Conservation (phyloP, 2,113 vertebrate genomes). For the Odontophorus gujanensis region DNA sequence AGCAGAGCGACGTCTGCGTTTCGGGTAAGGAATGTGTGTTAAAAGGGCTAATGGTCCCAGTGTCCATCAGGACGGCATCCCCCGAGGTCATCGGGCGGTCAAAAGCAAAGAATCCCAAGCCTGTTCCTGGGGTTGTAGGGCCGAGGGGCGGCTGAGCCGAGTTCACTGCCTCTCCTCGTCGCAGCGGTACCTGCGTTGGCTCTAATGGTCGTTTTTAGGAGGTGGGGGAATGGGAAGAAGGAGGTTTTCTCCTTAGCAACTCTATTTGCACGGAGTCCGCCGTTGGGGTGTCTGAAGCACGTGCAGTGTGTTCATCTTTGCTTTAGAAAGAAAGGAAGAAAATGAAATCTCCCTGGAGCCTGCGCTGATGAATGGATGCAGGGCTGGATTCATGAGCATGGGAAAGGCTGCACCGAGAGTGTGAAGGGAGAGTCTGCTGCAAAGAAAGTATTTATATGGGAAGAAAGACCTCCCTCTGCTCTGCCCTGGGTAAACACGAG, state of each 20-base stretch:
- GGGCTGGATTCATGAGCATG: background rate
- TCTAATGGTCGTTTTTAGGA: background rate
- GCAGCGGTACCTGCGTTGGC: constrained; percentile 36
- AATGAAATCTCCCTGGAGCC: background rate
- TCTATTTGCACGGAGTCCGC: constrained; percentile 28
- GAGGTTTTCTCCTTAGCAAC: constrained; percentile 76
- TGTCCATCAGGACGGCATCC: constrained; percentile 79
- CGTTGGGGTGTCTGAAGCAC: constrained; percentile 10
- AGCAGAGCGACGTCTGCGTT: constrained; percentile 68
- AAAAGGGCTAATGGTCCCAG: constrained; percentile 78
- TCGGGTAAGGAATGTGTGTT: constrained; percentile 79
- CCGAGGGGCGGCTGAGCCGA: constrained; percentile 32
- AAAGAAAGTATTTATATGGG: background rate
- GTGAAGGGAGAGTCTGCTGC: background rate
- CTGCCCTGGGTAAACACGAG: background rate
- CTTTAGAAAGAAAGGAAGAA: background rate
- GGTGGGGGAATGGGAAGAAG: background rate
- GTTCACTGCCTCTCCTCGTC: constrained; percentile 57
- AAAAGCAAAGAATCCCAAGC: constrained; percentile 80
- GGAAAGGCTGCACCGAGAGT: background rate
- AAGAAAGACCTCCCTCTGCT: background rate
- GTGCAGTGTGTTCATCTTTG: background rate
- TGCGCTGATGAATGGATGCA: background rate
- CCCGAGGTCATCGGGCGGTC: constrained; percentile 83
- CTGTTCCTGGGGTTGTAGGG: constrained; percentile 63